Evolutionary conservation across 2,888 invertebrate genomes (phyloP).

Genomic region (Charanyca ferruginea): DNA sequence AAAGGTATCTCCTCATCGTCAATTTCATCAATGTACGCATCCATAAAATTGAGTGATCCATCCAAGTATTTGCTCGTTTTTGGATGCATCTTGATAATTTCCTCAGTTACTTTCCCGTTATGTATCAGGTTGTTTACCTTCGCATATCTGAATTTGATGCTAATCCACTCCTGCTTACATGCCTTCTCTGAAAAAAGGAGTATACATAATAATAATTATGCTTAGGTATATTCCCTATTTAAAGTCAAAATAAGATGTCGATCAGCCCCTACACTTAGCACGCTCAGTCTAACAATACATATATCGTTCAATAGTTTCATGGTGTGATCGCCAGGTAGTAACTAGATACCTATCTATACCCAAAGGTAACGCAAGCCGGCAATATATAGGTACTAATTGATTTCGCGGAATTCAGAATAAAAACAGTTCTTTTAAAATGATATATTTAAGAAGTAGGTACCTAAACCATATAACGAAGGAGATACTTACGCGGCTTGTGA

Average conservation of each 20-base stretch:
- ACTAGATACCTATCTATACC: not conserved
- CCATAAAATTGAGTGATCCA: conserved; percentile 47
- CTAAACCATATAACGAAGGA: not conserved
- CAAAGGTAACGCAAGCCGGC: not conserved
- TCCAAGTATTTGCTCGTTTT: conserved; percentile 52
- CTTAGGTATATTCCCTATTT: too few species aligned
- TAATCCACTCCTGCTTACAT: conserved; percentile 46
- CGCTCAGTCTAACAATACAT: not conserved
- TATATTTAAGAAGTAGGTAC: too few species aligned
- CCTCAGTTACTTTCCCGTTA: conserved; percentile 50
- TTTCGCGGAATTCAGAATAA: not conserved
- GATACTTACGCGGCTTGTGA: conserved; percentile 45
- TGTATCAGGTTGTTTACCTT: conserved; percentile 53
- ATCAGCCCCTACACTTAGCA: not conserved
- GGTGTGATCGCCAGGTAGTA: not conserved
- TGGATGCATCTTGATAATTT: conserved; percentile 44
- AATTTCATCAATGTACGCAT: conserved; percentile 50
- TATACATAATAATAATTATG: not conserved
- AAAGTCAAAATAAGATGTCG: too few species aligned
- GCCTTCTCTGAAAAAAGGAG: conserved; percentile 41
- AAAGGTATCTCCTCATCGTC: conserved; percentile 44
- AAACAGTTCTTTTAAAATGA: too few species aligned
- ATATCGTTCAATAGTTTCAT: not conserved
- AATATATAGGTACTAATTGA: not conserved
- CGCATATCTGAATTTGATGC: conserved; percentile 47